phyloP scores from a whole-genome alignment of 2,113 vertebrate species.

The Leptobrachium leishanense region DNA sequence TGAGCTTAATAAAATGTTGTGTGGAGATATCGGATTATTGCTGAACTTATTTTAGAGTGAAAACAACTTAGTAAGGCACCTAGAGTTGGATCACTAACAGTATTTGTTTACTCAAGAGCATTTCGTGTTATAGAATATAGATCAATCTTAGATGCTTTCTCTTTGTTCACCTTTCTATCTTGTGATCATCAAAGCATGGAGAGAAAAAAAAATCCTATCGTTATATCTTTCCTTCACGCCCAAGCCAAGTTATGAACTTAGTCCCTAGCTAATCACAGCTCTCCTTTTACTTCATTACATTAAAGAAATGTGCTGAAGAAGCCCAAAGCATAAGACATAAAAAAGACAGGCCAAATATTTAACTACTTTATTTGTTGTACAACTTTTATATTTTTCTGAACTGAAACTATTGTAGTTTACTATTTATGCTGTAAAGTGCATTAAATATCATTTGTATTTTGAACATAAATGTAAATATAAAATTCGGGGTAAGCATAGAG shows the following conservation, averaged over 20 bases:
- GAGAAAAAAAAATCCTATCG: constrained; percentile 5
- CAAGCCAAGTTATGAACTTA: constrained; percentile 10
- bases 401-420: too few relatives aligned
- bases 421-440: too few relatives aligned
- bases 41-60: constrained; percentile 5
- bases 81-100: constrained; percentile 27
- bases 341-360: neutral
- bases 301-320: neutral
- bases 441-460: too few relatives aligned
- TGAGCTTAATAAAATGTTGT: neutral
- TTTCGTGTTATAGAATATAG: constrained; percentile 43
- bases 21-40: constrained; percentile 1
- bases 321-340: neutral
- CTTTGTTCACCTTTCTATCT: constrained; percentile 34
- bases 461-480: too few relatives aligned
- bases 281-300: neutral
- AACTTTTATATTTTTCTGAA: too few relatives aligned
- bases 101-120: constrained; percentile 41
- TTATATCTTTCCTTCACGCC: constrained; percentile 3
- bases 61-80: constrained; percentile 32
- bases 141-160: constrained; percentile 40
- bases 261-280: neutral
- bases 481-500: too few relatives aligned
- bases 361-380: neutral
- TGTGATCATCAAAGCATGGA: constrained; percentile 21